Base-by-base conservation (phyloP, 1,140 invertebrate genomes). In the Theocolax elegans region DNA sequence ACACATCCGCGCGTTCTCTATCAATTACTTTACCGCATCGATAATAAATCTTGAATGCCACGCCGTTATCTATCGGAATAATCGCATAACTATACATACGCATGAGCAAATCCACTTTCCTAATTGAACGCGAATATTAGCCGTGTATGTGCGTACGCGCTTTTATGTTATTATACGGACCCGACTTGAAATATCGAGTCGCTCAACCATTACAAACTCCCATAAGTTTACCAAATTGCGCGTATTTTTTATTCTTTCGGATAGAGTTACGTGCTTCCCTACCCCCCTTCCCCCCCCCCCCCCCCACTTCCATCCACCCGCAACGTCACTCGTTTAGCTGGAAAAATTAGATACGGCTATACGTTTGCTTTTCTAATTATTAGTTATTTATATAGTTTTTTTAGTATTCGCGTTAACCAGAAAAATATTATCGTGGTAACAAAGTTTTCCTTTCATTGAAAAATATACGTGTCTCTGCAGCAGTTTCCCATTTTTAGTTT, bases 21-120 rank as follows among this genome's bases (percentile, higher is more conserved):
- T 72, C 76, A 77, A 77, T 77, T 73, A 75, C 76, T 77, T 77
- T 77, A 75, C 68, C 72, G 71, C 73, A 74, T 74, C 60, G 73
- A 75, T 75, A 72, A 77, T 77, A 77, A 75, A 77, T 77, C 75
- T 69, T 70, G 67, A 73, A 72, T 69, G 74, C 69, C 70, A 51
- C 65, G 62, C 65, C 56, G 64, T 60, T 70, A 64, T 64, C 68
- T 49, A 58, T 70, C n/a, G 59, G 23, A 46, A 64, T 64, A 64
- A 58, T 70, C 60, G 68, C 59, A 49, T 63, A 64, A 35, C 40
- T 19, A 48, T 46, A 19, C 23, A 27, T 42, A 13, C 23, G 42
- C 59, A 31, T 51, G 38, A 46, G 31, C 44, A 21, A 64, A 40
- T 63, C 60, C 68, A 64, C 60, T 70, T 48, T 70, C 40, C 60